Evolutionary conservation across 1,140 invertebrate genomes (phyloP).

Genomic region (Drosophila malerkotliana): DNA sequence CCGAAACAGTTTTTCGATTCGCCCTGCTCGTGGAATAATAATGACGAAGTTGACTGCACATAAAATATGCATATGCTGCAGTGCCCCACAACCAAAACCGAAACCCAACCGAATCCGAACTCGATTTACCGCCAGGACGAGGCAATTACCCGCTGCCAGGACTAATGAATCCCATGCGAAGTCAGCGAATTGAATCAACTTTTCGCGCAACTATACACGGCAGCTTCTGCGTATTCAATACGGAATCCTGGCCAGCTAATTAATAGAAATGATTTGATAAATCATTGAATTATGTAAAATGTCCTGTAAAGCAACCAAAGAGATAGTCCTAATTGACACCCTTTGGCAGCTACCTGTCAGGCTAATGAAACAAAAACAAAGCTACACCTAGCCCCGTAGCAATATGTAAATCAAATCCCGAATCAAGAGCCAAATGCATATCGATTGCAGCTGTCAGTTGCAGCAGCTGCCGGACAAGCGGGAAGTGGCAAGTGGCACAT

Average conservation of each 20-base stretch:
- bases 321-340: background rate
- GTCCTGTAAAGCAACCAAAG: background rate
- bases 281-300: slow-evolving; percentile 5
- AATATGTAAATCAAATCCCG: slow-evolving; percentile 41
- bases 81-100: slow-evolving; percentile 3
- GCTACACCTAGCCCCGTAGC: background rate
- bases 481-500: slow-evolving; percentile 14
- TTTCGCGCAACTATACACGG: slow-evolving; percentile 3
- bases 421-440: slow-evolving; percentile 40
- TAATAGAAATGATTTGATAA: slow-evolving; percentile 31
- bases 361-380: slow-evolving; percentile 4
- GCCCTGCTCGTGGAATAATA: slow-evolving; percentile 41
- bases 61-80: slow-evolving; percentile 46
- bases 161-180: slow-evolving; percentile 68
- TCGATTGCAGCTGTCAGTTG: slow-evolving; percentile 56
- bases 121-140: slow-evolving; percentile 21
- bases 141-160: slow-evolving; percentile 24
- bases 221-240: slow-evolving; percentile 1
- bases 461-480: slow-evolving; percentile 20
- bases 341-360: background rate
- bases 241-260: too few species aligned
- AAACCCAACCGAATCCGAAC: background rate
- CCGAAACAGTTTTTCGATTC: slow-evolving; percentile 10
- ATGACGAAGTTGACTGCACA: slow-evolving; percentile 46
- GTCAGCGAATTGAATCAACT: slow-evolving; percentile 69